A percentile compares a stretch with the other conserved stretches of the same genome.
phyloP scores from a whole-genome alignment of 2,888 invertebrate genomes.

The Clepsis dumicolana region DNA sequence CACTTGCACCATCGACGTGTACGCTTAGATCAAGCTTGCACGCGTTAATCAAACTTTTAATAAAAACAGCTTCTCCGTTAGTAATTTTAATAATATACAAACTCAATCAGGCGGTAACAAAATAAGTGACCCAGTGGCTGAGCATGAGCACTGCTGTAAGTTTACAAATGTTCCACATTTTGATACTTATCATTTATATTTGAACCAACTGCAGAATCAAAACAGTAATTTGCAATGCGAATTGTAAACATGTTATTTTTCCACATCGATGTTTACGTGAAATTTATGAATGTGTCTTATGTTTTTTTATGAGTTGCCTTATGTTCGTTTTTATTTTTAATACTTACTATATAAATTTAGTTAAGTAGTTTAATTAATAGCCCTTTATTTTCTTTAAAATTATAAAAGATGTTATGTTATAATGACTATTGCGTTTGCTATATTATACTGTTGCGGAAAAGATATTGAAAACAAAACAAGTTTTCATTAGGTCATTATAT shows the following conservation, averaged over 20 bases:
- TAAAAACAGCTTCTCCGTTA: background rate
- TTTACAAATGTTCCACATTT: slow-evolving; percentile 23
- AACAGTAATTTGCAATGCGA: slow-evolving; percentile 14
- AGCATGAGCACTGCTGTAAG: slow-evolving; percentile 36
- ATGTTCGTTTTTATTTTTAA: background rate
- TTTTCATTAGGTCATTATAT: background rate
- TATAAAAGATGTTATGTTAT: too few relatives aligned
- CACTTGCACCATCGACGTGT: slow-evolving; percentile 27
- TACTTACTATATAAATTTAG: too few relatives aligned
- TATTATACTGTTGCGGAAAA: background rate
- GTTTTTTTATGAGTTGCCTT: background rate
- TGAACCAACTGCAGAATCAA: background rate
- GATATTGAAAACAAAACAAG: background rate
- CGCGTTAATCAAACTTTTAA: slow-evolving; percentile 19
- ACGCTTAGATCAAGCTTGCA: slow-evolving; percentile 35
- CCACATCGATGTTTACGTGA: background rate
- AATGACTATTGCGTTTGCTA: background rate
- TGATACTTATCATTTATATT: background rate
- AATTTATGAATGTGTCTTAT: background rate
- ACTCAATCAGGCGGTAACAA: slow-evolving; percentile 26
- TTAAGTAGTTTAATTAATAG: too few relatives aligned
- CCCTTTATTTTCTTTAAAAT: background rate
- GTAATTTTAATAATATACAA: slow-evolving; percentile 21
- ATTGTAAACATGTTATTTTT: background rate
- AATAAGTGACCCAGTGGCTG: slow-evolving; percentile 42